Base-by-base conservation (phyloP, 2,797 vertebrate species). In the Selene dorsalis region DNA sequence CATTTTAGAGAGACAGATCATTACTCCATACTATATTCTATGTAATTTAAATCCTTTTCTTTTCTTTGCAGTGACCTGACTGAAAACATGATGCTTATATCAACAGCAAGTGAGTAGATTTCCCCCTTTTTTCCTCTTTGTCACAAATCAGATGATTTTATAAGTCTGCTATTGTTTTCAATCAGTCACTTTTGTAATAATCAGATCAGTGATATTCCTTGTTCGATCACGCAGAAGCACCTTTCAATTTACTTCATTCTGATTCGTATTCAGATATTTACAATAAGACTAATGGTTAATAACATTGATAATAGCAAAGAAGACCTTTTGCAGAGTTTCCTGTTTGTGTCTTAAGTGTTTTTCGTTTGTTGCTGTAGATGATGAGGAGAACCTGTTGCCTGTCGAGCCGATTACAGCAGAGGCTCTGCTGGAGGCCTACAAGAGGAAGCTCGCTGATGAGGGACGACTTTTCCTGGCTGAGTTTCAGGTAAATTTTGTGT, bases 381-480 rank as follows among this genome's bases (percentile, higher is more conserved):
- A 97, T 55, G 97, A 98, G 71, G 96, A 91, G 6, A 94, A 92
- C 2, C 93, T 99, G 75, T 63, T 96, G 89, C 92, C 84, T 0
- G 94, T 99, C 18, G 97, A 98, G 6, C 97, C 98, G 0, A 98
- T 99, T 35, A 85, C 88, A n/a, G 93, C 95, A 0, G 97, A 99
- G 0, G 2, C 83, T 0, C 89, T 99, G 75, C 83, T 97, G 77
- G 97, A 98, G 1, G 85, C 91, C 0, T 98, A 98, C 73, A 98
- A 96, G 89, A 96, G 88, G 72, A 99, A 99, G 84, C 94, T 97
- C 0, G 98, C 97, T 2, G 98, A 99, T 48, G 97, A 99, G 65
- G 96, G 93, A 8, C 94, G 98, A 59, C 95, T 99, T 50, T 99
- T 99, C 78, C 93, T 99, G 90, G 97, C 95, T 58, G 98, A 99